Base-by-base conservation (phyloP, 2,113 vertebrate species). In the Thunnus maccoyii region DNA sequence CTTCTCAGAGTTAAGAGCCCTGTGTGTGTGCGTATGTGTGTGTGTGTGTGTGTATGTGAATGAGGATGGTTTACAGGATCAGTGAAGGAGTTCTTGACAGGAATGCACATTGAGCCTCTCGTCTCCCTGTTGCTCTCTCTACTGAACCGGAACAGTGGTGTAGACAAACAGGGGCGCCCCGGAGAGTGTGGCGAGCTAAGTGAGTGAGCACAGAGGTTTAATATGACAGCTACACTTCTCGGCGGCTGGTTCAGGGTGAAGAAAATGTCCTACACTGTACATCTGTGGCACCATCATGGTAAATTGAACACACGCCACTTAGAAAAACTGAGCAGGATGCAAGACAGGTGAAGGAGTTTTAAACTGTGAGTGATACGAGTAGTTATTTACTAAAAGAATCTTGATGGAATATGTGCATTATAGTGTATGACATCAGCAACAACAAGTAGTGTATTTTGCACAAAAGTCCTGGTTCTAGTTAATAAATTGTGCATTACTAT, bases 91-190 rank as follows among this genome's bases (percentile, higher is more conserved):
- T 92, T 93, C 88, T 88, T 93, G 92, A 93, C 93, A 94, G 92
- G 81, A 93, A 82, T 86, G 89, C 90, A 90, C 92, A 88, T 78
- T 51, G 91, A 91, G 88, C 82, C 86, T 87, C 87, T 84, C 84
- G 72, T 93, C 90, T 92, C 92, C 84, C 91, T 85, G 91, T 89
- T 91, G 92, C 90, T 90, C 92, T 93, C 91, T 93, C 90, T 88
- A 85, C 93, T 94, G 92, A 94, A 93, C 91, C 92, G 87, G 92
- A 92, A 93, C 93, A 89, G 86, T 80, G 82, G 88, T 88, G 91
- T 88, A 92, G 92, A 94, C 92, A 92, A 94, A 93, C 93, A 94
- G 89, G 85, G 91, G 89, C 87, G 83, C 89, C 91, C 93, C 77
- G 77, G 92, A 87, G 90, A 93, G 91, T 57, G 85, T 76, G 86